These are phyloP conservation scores for Daktulosphaira vitifoliae DNA, from an alignment of 1,140 invertebrate genomes.

Conservation along the genomic window DNA sequence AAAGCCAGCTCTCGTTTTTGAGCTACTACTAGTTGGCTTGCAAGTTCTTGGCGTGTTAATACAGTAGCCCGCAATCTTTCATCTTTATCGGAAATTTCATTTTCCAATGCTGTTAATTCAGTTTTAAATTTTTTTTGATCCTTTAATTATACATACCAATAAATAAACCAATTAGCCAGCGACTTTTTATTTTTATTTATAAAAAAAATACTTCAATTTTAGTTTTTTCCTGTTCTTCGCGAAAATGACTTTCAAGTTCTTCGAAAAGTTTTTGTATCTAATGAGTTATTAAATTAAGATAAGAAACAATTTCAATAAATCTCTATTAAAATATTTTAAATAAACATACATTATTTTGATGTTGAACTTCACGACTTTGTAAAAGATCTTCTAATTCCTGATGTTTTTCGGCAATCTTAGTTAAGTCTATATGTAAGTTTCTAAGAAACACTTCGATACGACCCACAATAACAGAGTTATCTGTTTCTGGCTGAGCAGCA, in stretches of 20 bases:
- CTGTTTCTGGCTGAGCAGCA: background rate
- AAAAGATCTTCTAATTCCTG: slow-evolving; percentile 19
- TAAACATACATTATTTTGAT: slow-evolving; percentile 23
- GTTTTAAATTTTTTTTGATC: slow-evolving; percentile 10
- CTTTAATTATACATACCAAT: background rate
- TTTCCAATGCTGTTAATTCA: slow-evolving; percentile 7
- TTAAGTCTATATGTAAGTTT: background rate
- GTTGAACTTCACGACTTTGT: slow-evolving; percentile 19
- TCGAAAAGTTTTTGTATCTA: slow-evolving; percentile 34
- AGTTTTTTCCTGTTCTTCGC: slow-evolving; percentile 28
- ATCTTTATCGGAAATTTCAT: slow-evolving; percentile 32
- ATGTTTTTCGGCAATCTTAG: background rate
- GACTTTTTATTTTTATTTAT: background rate
- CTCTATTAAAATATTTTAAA: too few species aligned
- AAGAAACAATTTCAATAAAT: too few species aligned
- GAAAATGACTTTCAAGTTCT: slow-evolving; percentile 33
- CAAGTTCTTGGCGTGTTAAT: slow-evolving; percentile 13
- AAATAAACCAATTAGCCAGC: too few species aligned
- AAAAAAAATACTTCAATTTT: slow-evolving; percentile 22
- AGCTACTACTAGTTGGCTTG: background rate
- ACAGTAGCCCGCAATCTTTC: slow-evolving; percentile 5
- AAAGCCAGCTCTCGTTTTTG: slow-evolving; percentile 4
- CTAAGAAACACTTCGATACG: slow-evolving; percentile 20
- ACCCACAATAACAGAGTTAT: background rate
- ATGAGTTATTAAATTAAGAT: too few species aligned